Base-by-base conservation (phyloP, 2,113 vertebrate genomes). In the Steatornis caripensis region DNA sequence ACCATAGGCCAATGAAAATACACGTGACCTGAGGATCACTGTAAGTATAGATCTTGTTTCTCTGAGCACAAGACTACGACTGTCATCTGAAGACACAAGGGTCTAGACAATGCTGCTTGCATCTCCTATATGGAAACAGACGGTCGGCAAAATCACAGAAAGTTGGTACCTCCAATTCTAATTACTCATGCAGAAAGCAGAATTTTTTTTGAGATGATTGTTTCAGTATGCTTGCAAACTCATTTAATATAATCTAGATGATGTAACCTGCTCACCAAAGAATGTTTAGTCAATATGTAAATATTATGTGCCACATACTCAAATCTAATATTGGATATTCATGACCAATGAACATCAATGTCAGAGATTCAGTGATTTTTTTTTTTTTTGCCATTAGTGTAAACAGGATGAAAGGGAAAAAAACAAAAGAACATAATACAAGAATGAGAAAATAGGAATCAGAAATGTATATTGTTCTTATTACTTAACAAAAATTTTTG, bases 131-230 rank as follows among this genome's bases (percentile, higher is more conserved):
- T 2, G 6, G 36, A 78, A 80, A 82, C 9, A 41, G 19, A 53
- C 39, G 6, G 16, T 45, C 41, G 66, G 24, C 10, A 76, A 91
- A 90, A 81, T 45, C 36, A 39, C 20, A 51, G 27, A 34, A 57
- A 61, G 34, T 9, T 72, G 41, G 4, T 62, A 55, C 9, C 11
- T 84, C 24, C 12, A 55, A 23, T 30, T 69, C 30, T 53, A 65
- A 46, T 20, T 66, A 26, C 4, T 37, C 0, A 0, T 39, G 22
- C 66, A 43, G 14, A 69, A 78, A 74, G 11, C 17, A 8, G 34
- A 8, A 36, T 5, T 51, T 37, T 61, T 34, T 64, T 60, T 21
- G 10, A 62, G 14, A 14, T 36, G 0, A 37, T 55, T 13, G 4
- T 57, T 91, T 78, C 12, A 30, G 2, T 45, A 13, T 30, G 8